Evolutionary conservation across 2,797 vertebrate genomes (phyloP).

Genomic region (Sarcophilus harrisii): DNA sequence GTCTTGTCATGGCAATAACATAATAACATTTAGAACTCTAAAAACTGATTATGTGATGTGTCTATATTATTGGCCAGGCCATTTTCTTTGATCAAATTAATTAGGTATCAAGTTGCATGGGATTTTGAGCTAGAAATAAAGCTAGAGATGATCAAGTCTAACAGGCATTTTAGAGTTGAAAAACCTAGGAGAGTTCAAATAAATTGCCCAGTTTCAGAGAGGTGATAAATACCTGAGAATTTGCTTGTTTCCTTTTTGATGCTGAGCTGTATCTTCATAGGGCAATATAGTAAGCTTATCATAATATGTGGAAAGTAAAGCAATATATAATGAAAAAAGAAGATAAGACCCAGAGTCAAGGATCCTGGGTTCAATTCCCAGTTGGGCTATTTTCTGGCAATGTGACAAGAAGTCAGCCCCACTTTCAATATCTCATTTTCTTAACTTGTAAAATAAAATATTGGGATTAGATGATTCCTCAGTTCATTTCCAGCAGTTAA

Average conservation of each 20-base stretch:
- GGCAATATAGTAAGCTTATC: background rate
- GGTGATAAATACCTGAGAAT: background rate
- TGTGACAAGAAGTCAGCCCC: background rate
- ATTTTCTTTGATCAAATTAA: background rate
- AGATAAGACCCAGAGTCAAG: background rate
- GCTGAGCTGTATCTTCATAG: background rate
- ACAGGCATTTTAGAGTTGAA: background rate
- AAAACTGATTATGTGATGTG: background rate
- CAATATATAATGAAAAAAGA: background rate
- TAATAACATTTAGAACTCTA: background rate
- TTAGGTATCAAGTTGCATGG: background rate
- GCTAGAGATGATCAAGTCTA: background rate
- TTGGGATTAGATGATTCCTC: background rate
- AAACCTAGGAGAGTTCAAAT: background rate
- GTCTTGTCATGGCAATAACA: constrained; percentile 33
- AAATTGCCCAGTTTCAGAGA: background rate
- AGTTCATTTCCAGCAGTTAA: background rate
- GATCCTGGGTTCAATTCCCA: background rate
- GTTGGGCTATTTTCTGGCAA: background rate
- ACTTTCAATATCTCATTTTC: background rate
- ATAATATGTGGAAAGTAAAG: background rate
- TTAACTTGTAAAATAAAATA: background rate
- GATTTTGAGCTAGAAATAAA: background rate
- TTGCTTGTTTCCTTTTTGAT: background rate
- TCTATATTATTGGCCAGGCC: background rate